Evolutionary conservation across 2,888 invertebrate species (phyloP).

Genomic region (Drosophila paracracens): DNA sequence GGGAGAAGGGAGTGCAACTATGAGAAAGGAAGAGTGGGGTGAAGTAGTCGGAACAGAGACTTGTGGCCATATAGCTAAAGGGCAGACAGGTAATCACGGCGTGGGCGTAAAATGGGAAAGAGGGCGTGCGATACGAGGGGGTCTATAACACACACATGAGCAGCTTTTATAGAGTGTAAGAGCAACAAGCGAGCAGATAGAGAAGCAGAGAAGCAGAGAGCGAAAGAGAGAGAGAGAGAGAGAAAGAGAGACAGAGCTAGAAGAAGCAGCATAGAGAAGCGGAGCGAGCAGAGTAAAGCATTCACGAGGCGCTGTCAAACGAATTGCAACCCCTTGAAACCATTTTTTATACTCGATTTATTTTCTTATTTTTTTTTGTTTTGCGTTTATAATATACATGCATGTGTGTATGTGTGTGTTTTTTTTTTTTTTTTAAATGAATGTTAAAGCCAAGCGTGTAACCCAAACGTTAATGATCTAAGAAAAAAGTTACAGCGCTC

Average conservation of each 20-base stretch:
- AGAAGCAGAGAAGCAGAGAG: neutral
- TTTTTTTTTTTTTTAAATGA: neutral
- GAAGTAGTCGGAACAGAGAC: slow-evolving; percentile 1
- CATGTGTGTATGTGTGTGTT: neutral
- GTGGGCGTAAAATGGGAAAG: slow-evolving; percentile 1
- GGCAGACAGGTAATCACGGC: slow-evolving; percentile 67
- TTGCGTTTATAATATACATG: neutral
- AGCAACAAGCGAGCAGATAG: slow-evolving; percentile 59
- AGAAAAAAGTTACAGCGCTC: slow-evolving; percentile 33
- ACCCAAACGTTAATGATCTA: slow-evolving; percentile 66
- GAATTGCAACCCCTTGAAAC: slow-evolving; percentile 73
- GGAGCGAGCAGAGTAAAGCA: slow-evolving; percentile 22
- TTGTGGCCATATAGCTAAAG: slow-evolving; percentile 16
- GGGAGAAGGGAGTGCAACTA: slow-evolving; percentile 2
- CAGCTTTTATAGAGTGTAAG: slow-evolving; percentile 67
- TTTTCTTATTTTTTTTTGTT: slow-evolving; percentile 45
- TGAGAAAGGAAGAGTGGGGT: neutral
- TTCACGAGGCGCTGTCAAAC: slow-evolving; percentile 64
- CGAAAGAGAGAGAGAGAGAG: no score
- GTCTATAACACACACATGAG: slow-evolving; percentile 41
- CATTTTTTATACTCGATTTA: slow-evolving; percentile 77
- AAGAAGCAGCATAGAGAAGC: neutral
- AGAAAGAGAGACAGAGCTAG: neutral
- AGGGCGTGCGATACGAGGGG: neutral
- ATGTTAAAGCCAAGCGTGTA: slow-evolving; percentile 41